These are phyloP conservation scores for Netelia virgata DNA, from an alignment of 2,888 invertebrate species.

Conservation along the genomic window DNA sequence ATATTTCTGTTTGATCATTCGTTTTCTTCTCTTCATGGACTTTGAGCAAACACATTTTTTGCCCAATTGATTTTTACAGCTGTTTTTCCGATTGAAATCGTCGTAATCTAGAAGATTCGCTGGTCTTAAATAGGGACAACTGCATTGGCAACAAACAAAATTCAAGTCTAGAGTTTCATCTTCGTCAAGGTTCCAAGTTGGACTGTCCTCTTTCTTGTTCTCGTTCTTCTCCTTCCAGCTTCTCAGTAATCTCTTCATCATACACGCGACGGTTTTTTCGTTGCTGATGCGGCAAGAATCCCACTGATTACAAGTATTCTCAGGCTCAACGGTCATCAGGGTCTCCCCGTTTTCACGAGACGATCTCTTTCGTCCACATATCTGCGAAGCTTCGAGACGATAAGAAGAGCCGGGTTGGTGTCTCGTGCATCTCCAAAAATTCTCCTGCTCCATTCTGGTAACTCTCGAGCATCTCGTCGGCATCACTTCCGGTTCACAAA, in stretches of 20 bases:
- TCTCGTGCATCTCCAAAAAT: constrained; percentile 61
- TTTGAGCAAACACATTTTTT: constrained; percentile 16
- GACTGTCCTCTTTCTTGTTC: not conserved
- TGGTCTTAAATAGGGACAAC: constrained; percentile 68
- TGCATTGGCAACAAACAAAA: constrained; percentile 70
- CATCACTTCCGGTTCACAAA: constrained; percentile 58
- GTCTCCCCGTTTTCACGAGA: not conserved
- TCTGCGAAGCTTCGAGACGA: constrained; percentile 41
- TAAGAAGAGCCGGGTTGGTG: constrained; percentile 62
- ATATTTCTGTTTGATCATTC: not conserved
- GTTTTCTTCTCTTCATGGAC: constrained; percentile 9
- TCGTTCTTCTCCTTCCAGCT: constrained; percentile 30
- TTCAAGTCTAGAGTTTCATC: constrained; percentile 35
- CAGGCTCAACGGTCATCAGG: not conserved
- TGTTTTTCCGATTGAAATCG: not conserved
- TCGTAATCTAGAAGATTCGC: not conserved
- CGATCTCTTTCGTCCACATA: not conserved
- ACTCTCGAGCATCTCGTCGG: constrained; percentile 44
- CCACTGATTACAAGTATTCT: not conserved
- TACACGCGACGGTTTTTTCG: constrained; percentile 29
- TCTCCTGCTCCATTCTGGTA: constrained; percentile 18
- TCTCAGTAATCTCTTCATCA: constrained; percentile 58
- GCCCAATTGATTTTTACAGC: not conserved
- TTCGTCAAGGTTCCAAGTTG: not conserved
- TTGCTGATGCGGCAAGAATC: not conserved